Percentiles rank a stretch among this genome's conserved stretches.
phyloP scores from a whole-genome alignment of 1,140 invertebrate species.

The Nautilus pompilius region DNA sequence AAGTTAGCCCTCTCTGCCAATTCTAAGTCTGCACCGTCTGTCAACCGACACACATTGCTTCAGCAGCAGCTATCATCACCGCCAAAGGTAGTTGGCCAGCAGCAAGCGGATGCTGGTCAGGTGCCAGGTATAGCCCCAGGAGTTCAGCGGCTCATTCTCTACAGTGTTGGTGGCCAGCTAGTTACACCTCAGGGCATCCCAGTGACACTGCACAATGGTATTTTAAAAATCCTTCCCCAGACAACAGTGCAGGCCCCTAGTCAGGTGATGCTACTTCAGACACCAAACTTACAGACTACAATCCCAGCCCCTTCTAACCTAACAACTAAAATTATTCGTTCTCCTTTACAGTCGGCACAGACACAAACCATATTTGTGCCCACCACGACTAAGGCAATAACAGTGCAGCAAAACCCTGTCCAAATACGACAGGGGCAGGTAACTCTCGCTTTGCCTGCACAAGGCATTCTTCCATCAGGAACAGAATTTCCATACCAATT shows the following conservation, averaged over 20 bases:
- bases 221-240: conserved; percentile 24
- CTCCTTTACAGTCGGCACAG: no score
- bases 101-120: no score
- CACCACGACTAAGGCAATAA: no score
- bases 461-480: conserved; percentile 3
- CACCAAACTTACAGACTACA: neutral
- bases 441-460: neutral
- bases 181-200: conserved; percentile 27
- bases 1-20: no score
- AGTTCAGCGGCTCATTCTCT: conserved; percentile 14
- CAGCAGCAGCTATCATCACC: neutral
- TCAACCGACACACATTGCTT: neutral
- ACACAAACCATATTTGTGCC: no score
- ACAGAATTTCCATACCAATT: neutral
- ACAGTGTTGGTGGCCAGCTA: conserved; percentile 29
- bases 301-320: no score
- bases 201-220: conserved; percentile 25
- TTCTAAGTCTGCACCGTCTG: no score
- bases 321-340: no score
- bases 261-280: neutral
- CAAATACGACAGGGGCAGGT: no score
- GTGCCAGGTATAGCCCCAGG: neutral
- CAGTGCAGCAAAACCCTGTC: no score
- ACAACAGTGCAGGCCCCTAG: neutral
- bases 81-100: no score